Evolutionary conservation across 2,113 vertebrate species (phyloP).

Genomic region (Corythornis madagascariensis): DNA sequence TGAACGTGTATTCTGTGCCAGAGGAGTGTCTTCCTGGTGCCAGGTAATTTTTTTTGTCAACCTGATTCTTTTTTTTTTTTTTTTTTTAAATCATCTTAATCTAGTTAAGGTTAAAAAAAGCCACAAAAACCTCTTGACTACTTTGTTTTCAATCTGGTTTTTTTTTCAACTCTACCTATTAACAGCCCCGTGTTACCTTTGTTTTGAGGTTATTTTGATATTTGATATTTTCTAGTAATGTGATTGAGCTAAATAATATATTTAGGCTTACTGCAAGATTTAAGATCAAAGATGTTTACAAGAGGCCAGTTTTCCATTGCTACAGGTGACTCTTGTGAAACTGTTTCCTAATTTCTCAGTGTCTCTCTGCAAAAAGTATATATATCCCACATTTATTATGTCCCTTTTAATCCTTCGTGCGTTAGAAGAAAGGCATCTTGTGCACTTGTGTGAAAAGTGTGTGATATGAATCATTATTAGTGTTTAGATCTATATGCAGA

Average conservation of each 20-base stretch:
- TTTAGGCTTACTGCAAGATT: neutral
- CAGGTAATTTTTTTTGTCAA: neutral
- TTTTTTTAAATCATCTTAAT: neutral
- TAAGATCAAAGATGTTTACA: neutral
- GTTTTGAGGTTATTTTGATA: neutral
- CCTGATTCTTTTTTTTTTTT: neutral
- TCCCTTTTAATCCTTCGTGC: neutral
- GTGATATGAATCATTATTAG: neutral
- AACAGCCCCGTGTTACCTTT: neutral
- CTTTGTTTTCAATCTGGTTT: neutral
- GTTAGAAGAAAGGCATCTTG: neutral
- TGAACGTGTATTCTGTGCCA: neutral
- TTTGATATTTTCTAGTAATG: neutral
- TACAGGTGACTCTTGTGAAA: neutral
- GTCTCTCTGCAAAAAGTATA: neutral
- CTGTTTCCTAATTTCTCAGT: neutral
- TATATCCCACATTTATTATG: neutral
- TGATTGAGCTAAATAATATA: neutral
- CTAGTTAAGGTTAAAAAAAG: neutral
- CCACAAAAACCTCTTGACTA: neutral
- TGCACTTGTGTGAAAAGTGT: neutral
- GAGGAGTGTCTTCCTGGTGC: slow-evolving; percentile 29
- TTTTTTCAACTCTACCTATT: neutral
- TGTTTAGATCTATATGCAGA: neutral
- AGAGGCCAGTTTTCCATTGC: neutral